Evolutionary conservation across 2,113 vertebrate genomes (phyloP).

Genomic region (Cacatua alba): DNA sequence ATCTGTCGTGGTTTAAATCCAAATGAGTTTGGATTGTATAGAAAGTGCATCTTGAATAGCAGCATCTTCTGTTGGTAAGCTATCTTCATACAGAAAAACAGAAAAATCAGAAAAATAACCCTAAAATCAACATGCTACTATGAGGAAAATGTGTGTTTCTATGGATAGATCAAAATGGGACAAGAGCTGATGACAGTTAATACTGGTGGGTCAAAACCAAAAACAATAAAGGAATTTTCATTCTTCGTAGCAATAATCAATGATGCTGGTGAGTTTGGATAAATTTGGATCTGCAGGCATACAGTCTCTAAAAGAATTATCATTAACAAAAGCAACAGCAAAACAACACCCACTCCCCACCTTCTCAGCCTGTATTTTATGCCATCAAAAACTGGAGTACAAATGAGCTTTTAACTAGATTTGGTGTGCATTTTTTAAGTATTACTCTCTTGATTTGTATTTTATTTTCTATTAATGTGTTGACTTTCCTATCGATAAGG

Average conservation of each 20-base stretch:
- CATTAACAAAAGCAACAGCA: background rate
- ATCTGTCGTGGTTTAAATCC: background rate
- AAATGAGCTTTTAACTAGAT: background rate
- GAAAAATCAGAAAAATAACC: background rate
- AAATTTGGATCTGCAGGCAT: background rate
- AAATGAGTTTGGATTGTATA: background rate
- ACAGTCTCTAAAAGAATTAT: background rate
- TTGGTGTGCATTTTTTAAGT: background rate
- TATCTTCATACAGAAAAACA: background rate
- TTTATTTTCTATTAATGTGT: background rate
- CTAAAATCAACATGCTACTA: background rate
- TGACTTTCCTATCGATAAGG: background rate
- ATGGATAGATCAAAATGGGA: background rate
- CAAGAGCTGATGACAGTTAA: background rate
- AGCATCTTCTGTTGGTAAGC: background rate
- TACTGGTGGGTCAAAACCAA: background rate
- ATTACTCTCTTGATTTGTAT: background rate
- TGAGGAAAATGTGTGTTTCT: background rate
- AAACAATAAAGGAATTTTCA: background rate
- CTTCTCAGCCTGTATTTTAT: background rate
- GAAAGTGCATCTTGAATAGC: background rate
- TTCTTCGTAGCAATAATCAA: background rate
- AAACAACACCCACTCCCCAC: fast-evolving
- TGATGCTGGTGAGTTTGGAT: background rate
- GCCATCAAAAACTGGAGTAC: background rate